These are phyloP conservation scores for Drosophila serrata DNA, from an alignment of 1,140 invertebrate genomes.

Conservation along the genomic window DNA sequence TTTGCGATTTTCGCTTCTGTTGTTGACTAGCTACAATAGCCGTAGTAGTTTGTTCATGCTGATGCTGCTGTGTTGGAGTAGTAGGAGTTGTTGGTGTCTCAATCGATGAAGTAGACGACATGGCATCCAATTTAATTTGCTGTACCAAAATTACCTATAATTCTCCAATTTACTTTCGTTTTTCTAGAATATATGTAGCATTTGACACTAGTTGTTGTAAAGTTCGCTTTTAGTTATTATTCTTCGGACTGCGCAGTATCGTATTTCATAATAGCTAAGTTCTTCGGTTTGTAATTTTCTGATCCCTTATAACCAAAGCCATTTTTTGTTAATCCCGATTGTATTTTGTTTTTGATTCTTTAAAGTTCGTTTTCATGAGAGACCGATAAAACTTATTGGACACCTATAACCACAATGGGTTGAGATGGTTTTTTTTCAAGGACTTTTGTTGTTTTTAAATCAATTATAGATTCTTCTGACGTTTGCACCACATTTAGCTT, in stretches of 20 bases:
- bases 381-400: slow-evolving; percentile 1
- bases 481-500: slow-evolving; percentile 1
- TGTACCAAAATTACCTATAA: background rate
- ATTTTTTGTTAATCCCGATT: background rate
- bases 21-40: slow-evolving; percentile 47
- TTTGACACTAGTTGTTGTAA: slow-evolving; percentile 11
- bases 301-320: slow-evolving; percentile 6
- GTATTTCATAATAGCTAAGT: slow-evolving; percentile 18
- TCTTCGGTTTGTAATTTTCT: background rate
- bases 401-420: background rate
- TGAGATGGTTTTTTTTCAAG: slow-evolving; percentile 2
- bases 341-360: too few species aligned
- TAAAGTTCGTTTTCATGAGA: background rate
- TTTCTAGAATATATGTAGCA: background rate
- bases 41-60: slow-evolving; percentile 21
- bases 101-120: slow-evolving; percentile 65
- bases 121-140: slow-evolving; percentile 25
- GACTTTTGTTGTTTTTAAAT: slow-evolving; percentile 21
- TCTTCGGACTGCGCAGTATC: slow-evolving; percentile 15
- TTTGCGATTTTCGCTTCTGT: slow-evolving; percentile 33
- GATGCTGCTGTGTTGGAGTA: slow-evolving; percentile 38
- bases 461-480: slow-evolving; percentile 6
- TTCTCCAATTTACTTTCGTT: slow-evolving; percentile 1
- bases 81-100: slow-evolving; percentile 61
- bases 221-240: background rate